Evolutionary conservation across 2,888 invertebrate genomes (phyloP), one percentile per base, ranked within the genome.

Genomic region (Lasioglossum figueresi): DNA sequence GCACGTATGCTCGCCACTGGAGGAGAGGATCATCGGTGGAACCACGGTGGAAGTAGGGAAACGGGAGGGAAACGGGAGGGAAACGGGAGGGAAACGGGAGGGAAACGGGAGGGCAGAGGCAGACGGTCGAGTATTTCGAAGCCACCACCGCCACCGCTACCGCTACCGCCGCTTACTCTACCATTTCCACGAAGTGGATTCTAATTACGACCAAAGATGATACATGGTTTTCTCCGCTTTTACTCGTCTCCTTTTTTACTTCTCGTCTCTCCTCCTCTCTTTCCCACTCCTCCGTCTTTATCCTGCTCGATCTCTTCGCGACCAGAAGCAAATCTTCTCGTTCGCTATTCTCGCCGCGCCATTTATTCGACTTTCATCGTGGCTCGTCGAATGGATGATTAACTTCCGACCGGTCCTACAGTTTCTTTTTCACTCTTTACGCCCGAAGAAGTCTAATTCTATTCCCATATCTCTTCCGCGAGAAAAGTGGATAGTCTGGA

Each of bases 171-270:
- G 59, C 27, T 63, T 63, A 31, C 31, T 14, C 63, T 63, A 31
- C 63, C 88, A 89, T 91, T 93, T 92, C 90, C 89, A 90, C 91
- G 91, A 91, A 91, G 90, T 90, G 88, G 89, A 92, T 92, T 92
- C 92, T 93, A 93, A 93, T 93, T 93, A 92, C 92, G 85, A 85
- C 88, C 76, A 88, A 89, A 89, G 88, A 86, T 89, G 88, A 90
- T 85, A 85, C 85, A 71, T 82, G 89, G 82, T 88, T 89, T 86
- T 86, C 88, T 86, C 83, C 73, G 75, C 83, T 79, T 85, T 90
- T 82, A 74, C 84, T 52, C 79, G 40, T 56, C 40, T 34, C 34
- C 4, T 45, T 27, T 71, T 78, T 59, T 37, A 52, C 27, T 31
- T 79, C 45, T 68, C 81, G 0, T 66, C 34, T 66, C 34, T 31